Conservation (phyloP, 1,140 invertebrate species). For the Armadillidium nasatum region DNA sequence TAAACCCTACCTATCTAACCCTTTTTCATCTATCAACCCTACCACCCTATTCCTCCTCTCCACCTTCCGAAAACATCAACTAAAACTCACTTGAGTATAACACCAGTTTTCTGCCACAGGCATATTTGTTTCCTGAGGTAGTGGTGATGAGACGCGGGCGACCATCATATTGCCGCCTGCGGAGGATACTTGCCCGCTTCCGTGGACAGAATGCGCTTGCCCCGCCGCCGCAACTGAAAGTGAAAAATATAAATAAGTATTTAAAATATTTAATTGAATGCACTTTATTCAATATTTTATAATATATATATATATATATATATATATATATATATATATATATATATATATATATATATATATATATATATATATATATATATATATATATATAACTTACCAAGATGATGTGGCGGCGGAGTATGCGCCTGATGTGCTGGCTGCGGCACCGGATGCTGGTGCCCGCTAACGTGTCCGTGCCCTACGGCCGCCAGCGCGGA, state of each 20-base stretch:
- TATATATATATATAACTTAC: neutral
- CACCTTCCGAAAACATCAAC: no score
- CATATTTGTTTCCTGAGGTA: slow-evolving; percentile 78
- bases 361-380: no score
- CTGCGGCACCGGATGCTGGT: neutral
- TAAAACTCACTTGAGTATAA: slow-evolving; percentile 77
- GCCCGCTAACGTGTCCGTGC: neutral
- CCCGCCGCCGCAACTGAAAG: neutral
- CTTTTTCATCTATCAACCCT: no score
- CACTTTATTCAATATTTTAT: no score
- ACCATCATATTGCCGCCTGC: slow-evolving; percentile 63
- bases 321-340: no score
- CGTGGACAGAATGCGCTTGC: neutral
- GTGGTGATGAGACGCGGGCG: slow-evolving; percentile 75
- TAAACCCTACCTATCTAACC: no score
- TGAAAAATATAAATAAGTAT: neutral
- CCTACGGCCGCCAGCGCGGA: slow-evolving; percentile 4
- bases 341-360: no score
- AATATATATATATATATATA: no score
- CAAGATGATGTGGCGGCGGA: neutral
- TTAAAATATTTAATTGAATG: no score
- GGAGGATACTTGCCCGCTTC: slow-evolving; percentile 7
- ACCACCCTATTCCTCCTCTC: no score
- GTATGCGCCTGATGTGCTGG: neutral
- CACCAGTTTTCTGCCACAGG: slow-evolving; percentile 94